A percentile compares a stretch with the other conserved stretches of the same genome.
phyloP scores from a whole-genome alignment of 2,113 vertebrate genomes.

The Varanus salvator region DNA sequence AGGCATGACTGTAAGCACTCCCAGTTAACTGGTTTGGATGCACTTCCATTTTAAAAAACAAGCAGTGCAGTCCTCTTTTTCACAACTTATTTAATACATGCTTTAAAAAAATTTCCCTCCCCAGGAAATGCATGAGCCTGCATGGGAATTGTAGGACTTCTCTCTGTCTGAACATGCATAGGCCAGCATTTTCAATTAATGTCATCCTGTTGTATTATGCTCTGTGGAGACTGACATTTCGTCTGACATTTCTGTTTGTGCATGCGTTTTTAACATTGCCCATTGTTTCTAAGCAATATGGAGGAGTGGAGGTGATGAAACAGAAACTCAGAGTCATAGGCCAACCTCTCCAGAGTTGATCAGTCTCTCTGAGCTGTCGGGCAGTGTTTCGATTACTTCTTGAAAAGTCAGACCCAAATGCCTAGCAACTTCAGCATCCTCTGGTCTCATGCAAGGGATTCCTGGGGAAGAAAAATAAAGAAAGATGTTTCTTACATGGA shows the following conservation, averaged over 20 bases:
- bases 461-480: constrained; percentile 70
- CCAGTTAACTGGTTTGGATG: too few species aligned
- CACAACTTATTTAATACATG: too few species aligned
- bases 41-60: too few species aligned
- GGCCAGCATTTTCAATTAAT: not conserved
- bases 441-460: constrained; percentile 84
- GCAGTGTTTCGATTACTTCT: constrained; percentile 78
- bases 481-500: not conserved
- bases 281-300: not conserved
- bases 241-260: not conserved
- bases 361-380: constrained; percentile 83
- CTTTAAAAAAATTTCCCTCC: too few species aligned
- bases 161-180: not conserved
- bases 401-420: constrained; percentile 82
- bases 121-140: too few species aligned
- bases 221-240: not conserved
- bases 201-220: not conserved
- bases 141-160: not conserved
- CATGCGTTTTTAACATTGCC: not conserved
- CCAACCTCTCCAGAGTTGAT: constrained; percentile 88
- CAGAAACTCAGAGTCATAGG: constrained; percentile 18
- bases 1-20: too few species aligned
- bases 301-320: constrained; percentile 6
- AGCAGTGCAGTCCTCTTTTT: too few species aligned
- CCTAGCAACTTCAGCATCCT: constrained; percentile 82